Percentiles rank a stretch among this genome's conserved stretches.
These are phyloP conservation scores for Symphodus melops DNA, from an alignment of 2,113 vertebrate species.

Conservation along the genomic window DNA sequence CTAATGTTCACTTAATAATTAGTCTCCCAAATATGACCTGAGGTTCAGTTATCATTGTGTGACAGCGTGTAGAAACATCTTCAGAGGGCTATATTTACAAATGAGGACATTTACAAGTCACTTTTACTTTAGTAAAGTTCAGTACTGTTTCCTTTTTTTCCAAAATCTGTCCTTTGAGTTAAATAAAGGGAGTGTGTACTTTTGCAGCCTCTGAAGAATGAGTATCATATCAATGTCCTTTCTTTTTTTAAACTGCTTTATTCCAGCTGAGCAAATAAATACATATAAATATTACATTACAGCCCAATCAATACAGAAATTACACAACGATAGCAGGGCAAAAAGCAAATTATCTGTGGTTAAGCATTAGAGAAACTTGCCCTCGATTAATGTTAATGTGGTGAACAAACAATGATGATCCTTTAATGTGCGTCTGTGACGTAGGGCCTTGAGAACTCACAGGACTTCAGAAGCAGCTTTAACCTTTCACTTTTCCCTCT, in stretches of 20 bases:
- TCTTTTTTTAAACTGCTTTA: constrained; percentile 6
- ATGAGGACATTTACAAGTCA: no score
- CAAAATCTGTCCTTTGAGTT: neutral
- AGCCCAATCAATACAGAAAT: constrained; percentile 26
- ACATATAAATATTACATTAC: constrained; percentile 9
- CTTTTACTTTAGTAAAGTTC: no score
- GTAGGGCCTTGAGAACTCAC: neutral
- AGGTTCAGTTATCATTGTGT: no score
- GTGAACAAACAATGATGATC: neutral
- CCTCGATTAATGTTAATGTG: neutral
- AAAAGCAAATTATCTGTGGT: neutral
- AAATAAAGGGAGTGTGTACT: neutral
- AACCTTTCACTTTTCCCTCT: constrained; percentile 20
- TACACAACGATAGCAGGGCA: neutral
- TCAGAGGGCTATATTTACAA: no score
- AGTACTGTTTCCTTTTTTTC: no score
- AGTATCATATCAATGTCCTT: neutral
- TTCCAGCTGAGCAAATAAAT: constrained; percentile 9
- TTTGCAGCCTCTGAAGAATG: neutral
- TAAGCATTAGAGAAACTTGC: neutral
- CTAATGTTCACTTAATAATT: no score
- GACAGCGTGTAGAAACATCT: no score
- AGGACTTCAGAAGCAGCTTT: constrained; percentile 2
- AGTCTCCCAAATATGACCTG: no score
- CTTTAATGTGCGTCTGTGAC: constrained; percentile 1